A percentile compares a stretch with the other conserved stretches of the same genome.
These are phyloP conservation scores for Orthonevra nobilis DNA, from an alignment of 2,888 invertebrate genomes.

Conservation along the genomic window DNA sequence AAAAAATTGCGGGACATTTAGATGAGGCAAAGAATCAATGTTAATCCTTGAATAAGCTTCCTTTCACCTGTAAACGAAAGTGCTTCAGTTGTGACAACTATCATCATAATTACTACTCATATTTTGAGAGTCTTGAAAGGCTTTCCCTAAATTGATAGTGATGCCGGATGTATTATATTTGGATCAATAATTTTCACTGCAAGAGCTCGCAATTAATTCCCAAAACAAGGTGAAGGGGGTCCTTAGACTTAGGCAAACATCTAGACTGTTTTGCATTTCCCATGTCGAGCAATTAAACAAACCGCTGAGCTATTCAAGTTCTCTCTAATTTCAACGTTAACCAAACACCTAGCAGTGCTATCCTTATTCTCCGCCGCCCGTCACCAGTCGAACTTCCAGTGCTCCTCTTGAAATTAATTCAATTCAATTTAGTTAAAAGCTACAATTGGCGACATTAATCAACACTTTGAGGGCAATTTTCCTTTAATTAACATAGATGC, in stretches of 20 bases:
- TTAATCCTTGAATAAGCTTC: too few relatives aligned
- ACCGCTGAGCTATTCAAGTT: conserved; percentile 1
- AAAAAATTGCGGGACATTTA: too few relatives aligned
- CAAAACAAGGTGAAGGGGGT: neutral
- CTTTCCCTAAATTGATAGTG: too few relatives aligned
- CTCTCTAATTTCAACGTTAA: neutral
- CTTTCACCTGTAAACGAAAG: too few relatives aligned
- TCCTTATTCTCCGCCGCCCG: neutral
- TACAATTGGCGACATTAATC: conserved; percentile 60
- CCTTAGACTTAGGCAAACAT: too few relatives aligned
- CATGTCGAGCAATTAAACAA: conserved; percentile 9
- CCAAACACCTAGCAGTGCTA: neutral
- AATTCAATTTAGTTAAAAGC: conserved; percentile 59
- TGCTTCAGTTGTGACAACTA: too few relatives aligned
- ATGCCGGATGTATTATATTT: too few relatives aligned
- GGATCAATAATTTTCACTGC: too few relatives aligned
- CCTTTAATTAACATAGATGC: conserved; percentile 45
- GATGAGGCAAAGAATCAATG: too few relatives aligned
- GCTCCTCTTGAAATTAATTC: conserved; percentile 40
- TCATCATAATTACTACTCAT: too few relatives aligned
- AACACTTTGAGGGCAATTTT: conserved; percentile 51
- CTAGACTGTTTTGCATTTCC: conserved; percentile 1
- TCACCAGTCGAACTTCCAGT: neutral
- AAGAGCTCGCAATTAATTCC: too few relatives aligned
- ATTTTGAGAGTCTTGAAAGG: too few relatives aligned